Evolutionary conservation across 2,797 vertebrate species (phyloP), one percentile per base, ranked within the genome.

Genomic region (Pangasius djambal): DNA sequence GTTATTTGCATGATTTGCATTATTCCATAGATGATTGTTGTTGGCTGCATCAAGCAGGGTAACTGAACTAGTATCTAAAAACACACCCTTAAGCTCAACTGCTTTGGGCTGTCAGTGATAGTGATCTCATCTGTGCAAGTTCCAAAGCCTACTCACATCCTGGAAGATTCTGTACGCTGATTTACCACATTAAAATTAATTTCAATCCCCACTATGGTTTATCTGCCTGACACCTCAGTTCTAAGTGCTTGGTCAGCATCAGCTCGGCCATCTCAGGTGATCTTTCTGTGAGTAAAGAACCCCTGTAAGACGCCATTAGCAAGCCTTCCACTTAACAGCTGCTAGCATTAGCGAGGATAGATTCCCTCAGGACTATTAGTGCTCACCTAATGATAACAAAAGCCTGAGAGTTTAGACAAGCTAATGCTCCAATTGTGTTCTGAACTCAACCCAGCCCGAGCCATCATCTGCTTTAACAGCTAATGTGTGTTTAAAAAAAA

Each of bases 301-400:
- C 92, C 92, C 93, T 95, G 93, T 93, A 95, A 95, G 95, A 94
- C 91, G 91, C 94, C 94, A 95, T 96, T 96, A 95, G 93, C 91
- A 69, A 87, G 91, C 89, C 63, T 48, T n/a, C 91, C 91, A 93
- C 94, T 75, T 91, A 69, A 90, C 89, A 89, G 90, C 20, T 50
- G 61, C 83, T 86, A 85, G 89, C 89, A 91, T 92, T 91, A 90
- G 90, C 88, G 90, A 89, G 84, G 83, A 85, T 91, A 55, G 90
- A 91, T 92, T 95, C 95, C 92, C 82, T 6, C 91, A 94, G 92
- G 93, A 94, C 94, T 93, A 93, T 94, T 96, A 96, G 87, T 65
- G 48, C 91, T 90, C 74, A 0, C 10, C 92, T 93, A 95, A 95
- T 93, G 93, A 96, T 94, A 96, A 96, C 95, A 95, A 92, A 93